phyloP scores from a whole-genome alignment of 2,888 invertebrate genomes.

The Trichogramma dendrolimi region DNA sequence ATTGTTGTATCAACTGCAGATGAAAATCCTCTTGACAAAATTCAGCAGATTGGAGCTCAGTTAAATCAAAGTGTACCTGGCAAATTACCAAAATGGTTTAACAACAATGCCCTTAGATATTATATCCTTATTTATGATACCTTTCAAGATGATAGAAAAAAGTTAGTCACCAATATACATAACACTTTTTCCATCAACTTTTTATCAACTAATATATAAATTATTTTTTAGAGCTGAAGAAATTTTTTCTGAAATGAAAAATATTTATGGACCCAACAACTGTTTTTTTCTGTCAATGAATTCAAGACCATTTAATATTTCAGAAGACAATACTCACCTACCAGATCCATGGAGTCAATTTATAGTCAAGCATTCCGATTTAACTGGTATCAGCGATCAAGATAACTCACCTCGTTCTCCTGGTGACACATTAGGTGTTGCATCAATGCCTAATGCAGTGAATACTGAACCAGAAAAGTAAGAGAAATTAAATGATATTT shows the following conservation, averaged over 20 bases:
- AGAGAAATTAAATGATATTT: constrained; percentile 14
- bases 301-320: constrained; percentile 64
- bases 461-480: constrained; percentile 47
- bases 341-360: constrained; percentile 85
- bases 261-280: constrained; percentile 78
- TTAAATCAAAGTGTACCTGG: constrained; percentile 74
- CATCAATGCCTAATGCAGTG: constrained; percentile 50
- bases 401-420: constrained; percentile 59
- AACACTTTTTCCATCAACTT: constrained; percentile 5
- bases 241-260: constrained; percentile 78
- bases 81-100: constrained; percentile 80
- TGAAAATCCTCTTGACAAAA: constrained; percentile 75
- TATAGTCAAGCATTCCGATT: constrained; percentile 59
- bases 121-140: constrained; percentile 88
- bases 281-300: constrained; percentile 90
- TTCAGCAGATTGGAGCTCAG: constrained; percentile 75
- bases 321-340: constrained; percentile 56
- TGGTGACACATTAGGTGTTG: constrained; percentile 55
- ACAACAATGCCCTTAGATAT: constrained; percentile 76
- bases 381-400: constrained; percentile 51
- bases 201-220: constrained; percentile 9
- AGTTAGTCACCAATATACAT: constrained; percentile 56
- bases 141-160: constrained; percentile 66
- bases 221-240: constrained; percentile 69
- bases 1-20: constrained; percentile 71